Evolutionary conservation across 2,888 invertebrate species (phyloP).

Genomic region (Hoplodrina blanda): DNA sequence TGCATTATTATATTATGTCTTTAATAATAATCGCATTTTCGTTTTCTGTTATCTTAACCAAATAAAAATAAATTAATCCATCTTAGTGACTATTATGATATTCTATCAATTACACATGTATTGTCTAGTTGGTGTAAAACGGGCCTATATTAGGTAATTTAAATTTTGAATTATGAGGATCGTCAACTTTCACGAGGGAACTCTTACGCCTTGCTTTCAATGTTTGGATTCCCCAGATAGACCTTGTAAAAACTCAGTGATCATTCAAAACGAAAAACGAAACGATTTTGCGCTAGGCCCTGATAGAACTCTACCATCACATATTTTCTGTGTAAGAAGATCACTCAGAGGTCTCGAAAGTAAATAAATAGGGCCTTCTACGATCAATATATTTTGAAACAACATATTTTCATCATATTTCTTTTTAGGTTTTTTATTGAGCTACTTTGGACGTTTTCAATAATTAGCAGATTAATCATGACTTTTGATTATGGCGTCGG

Average conservation of each 20-base stretch:
- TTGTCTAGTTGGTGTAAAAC: conserved; percentile 4
- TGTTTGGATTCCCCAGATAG: not conserved
- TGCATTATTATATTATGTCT: conserved; percentile 46
- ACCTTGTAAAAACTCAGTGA: not conserved
- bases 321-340: too few relatives aligned
- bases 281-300: too few relatives aligned
- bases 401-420: too few relatives aligned
- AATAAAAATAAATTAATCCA: not conserved
- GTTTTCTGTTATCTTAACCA: conserved; percentile 23
- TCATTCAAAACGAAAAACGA: conserved; percentile 1
- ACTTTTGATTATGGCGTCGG: not conserved
- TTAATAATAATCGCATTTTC: conserved; percentile 19
- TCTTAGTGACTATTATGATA: conserved; percentile 5
- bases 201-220: conserved; percentile 10
- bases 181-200: too few relatives aligned
- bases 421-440: too few relatives aligned
- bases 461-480: too few relatives aligned
- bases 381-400: too few relatives aligned
- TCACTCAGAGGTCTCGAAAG: too few relatives aligned
- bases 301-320: too few relatives aligned
- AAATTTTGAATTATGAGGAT: not conserved
- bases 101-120: conserved; percentile 7
- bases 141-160: not conserved
- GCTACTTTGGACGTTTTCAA: too few relatives aligned
- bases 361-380: too few relatives aligned